Evolutionary conservation across 2,888 invertebrate genomes (phyloP), one percentile per base, ranked within the genome.

Genomic region (Apodemia mormo): DNA sequence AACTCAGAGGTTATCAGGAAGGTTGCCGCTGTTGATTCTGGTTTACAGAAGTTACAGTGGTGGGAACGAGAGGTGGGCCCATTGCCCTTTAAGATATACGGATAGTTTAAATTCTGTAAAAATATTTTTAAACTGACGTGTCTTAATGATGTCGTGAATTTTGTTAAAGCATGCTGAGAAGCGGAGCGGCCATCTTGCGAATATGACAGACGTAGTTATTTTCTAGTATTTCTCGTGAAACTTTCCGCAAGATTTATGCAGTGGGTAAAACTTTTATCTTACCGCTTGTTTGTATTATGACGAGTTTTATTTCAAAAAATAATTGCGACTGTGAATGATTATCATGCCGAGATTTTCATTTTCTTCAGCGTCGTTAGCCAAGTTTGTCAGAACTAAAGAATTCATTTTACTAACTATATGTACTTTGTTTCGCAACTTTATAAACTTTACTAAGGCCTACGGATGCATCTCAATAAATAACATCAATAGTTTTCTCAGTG

Each of bases 231-330:
- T 30, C 61, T 30, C 49, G 49, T 10, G 9, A 12, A 61, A 61
- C 33, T 61, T 61, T 61, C 61, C 33, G 61, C 33, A 61, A 61
- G 61, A 61, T 61, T 61, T 61, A 61, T 61, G 61, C 61, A 61
- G 61, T 61, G 30, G 61, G 30, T 33, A 33, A 61, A 61, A 33
- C 61, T 61, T 61, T 61, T 33, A 61, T 61, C 33, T 61, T 61
- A 14, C 61, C 33, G 33, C 30, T 61, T 61, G 61, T 61, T 61
- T 61, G 61, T 61, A 33, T 61, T 61, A 14, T 61, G 61, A 14
- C 14, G 30, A 61, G 61, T 61, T 61, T 30, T 12, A 61, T 61
- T 61, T 30, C 30, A 61, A 61, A 61, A 61, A 49, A 61, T 30
- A 30, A 61, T 61, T 61, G 61, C 30, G 30, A 33, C 33, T 61